Evolutionary conservation across 2,797 vertebrate species (phyloP).

Genomic region (Mus minutoides): DNA sequence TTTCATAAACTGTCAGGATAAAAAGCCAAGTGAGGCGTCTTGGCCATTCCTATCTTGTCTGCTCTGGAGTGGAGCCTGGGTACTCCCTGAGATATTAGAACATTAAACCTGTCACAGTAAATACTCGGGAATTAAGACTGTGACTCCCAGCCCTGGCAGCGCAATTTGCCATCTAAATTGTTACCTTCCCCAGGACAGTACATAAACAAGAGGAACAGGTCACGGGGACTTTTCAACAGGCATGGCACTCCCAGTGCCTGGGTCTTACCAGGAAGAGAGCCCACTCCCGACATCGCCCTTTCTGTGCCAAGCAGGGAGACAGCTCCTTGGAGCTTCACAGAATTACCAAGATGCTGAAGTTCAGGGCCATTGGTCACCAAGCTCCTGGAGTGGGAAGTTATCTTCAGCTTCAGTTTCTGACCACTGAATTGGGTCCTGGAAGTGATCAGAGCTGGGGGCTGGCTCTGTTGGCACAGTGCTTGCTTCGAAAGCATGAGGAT

Average conservation of each 20-base stretch:
- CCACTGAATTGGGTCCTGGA: not conserved
- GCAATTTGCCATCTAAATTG: conserved; percentile 74
- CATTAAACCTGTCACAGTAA: conserved; percentile 72
- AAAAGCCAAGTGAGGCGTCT: not conserved
- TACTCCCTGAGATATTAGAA: not conserved
- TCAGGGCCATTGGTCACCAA: conserved; percentile 2
- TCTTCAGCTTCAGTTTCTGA: not conserved
- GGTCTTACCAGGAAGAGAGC: not conserved
- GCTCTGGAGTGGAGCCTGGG: not conserved
- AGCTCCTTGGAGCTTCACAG: not conserved
- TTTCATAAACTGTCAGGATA: not conserved
- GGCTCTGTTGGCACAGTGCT: not conserved
- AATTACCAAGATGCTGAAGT: not conserved
- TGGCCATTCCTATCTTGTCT: not conserved
- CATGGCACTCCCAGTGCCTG: not conserved
- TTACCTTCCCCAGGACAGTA: conserved; percentile 31
- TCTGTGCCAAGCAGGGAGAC: not conserved
- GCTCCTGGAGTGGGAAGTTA: not conserved
- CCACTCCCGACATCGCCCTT: not conserved
- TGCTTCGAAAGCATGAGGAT: not conserved
- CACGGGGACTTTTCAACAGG: not conserved
- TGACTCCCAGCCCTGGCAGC: not conserved
- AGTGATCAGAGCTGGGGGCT: not conserved
- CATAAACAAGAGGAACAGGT: conserved; percentile 41
- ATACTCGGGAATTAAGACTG: conserved; percentile 66